Evolutionary conservation across 2,113 vertebrate genomes (phyloP).

Genomic region (Neomonachus schauinslandi): DNA sequence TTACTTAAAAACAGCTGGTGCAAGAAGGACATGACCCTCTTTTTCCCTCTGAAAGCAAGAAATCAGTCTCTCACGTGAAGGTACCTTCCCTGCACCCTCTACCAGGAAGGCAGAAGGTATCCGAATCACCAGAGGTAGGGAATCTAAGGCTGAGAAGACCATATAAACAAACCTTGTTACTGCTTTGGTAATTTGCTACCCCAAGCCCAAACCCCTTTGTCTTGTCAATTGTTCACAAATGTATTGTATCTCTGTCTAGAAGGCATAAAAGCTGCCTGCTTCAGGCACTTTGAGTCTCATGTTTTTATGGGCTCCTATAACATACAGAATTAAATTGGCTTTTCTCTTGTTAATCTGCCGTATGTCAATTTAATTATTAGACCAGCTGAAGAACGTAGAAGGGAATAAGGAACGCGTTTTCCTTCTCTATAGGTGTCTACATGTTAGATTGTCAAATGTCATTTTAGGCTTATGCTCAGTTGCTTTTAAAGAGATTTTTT

Average conservation of each 20-base stretch:
- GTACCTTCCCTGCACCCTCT: neutral
- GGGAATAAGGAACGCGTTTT: neutral
- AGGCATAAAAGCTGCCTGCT: neutral
- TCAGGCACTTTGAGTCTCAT: neutral
- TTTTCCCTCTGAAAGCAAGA: neutral
- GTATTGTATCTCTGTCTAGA: neutral
- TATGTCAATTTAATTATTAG: neutral
- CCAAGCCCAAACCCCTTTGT: neutral
- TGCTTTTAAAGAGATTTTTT: constrained; percentile 28
- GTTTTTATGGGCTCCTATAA: neutral
- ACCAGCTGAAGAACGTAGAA: neutral
- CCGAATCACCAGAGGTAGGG: neutral
- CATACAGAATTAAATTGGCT: neutral
- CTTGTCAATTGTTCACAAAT: neutral
- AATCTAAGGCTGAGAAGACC: neutral
- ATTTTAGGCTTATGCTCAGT: neutral
- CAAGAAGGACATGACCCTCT: neutral
- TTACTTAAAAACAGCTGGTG: neutral
- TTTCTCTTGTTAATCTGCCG: neutral
- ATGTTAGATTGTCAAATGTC: neutral
- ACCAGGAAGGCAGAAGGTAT: neutral
- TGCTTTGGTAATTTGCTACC: neutral
- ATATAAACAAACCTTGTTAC: neutral
- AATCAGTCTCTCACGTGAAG: neutral
- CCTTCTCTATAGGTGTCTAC: neutral